These are phyloP conservation scores for Leucosticte australis DNA, from an alignment of 2,113 vertebrate species.

Conservation along the genomic window DNA sequence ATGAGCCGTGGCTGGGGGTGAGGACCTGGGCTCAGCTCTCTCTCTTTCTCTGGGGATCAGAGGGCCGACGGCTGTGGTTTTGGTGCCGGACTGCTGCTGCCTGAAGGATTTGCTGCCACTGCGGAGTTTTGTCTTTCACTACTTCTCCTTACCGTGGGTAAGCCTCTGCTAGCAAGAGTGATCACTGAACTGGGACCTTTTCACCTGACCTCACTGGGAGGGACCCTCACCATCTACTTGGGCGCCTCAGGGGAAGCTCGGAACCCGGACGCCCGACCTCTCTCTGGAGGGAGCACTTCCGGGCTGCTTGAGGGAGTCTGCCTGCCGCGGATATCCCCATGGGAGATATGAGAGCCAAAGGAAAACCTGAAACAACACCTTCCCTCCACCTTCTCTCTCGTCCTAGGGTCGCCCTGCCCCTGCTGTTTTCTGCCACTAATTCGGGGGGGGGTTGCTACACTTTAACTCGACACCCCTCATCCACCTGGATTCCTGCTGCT, in stretches of 20 bases:
- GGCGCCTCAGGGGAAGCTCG: background rate
- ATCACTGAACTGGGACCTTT: background rate
- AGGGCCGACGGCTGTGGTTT: background rate
- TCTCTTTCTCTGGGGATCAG: background rate
- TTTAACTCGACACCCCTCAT: accelerated
- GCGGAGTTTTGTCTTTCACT: background rate
- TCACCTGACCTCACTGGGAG: background rate
- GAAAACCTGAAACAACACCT: background rate
- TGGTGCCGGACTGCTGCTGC: background rate
- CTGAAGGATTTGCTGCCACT: background rate
- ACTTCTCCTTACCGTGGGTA: background rate
- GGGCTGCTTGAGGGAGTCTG: accelerated
- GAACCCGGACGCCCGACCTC: accelerated
- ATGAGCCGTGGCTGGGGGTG: background rate
- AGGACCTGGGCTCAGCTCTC: background rate
- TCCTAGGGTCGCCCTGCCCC: background rate
- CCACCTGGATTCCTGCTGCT: background rate
- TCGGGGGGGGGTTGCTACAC: accelerated
- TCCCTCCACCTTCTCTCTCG: background rate
- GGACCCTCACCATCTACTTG: background rate
- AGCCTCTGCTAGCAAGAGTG: background rate
- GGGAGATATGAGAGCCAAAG: background rate
- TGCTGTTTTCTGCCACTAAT: background rate
- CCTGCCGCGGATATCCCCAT: accelerated
- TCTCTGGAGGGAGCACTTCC: background rate